These are phyloP conservation scores for Ochropleura leucogaster DNA, from an alignment of 2,888 invertebrate genomes.

Conservation along the genomic window DNA sequence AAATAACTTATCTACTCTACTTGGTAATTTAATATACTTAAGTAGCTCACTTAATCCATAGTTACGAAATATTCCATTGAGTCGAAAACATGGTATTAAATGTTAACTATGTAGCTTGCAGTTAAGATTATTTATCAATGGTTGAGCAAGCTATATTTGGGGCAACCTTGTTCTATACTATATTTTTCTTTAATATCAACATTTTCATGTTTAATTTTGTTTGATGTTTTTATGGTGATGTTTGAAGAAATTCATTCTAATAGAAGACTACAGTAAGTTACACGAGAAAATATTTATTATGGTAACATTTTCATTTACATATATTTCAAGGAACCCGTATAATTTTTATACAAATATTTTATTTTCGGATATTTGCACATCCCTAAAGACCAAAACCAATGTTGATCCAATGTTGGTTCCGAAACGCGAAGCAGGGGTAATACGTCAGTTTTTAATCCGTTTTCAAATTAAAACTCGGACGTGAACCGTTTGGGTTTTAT, in stretches of 20 bases:
- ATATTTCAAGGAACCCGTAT: neutral
- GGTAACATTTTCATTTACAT: neutral
- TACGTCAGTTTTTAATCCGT: slow-evolving; percentile 79
- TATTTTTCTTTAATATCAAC: slow-evolving; percentile 14
- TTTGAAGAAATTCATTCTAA: too few relatives aligned
- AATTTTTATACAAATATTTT: neutral
- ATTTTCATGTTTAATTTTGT: slow-evolving; percentile 4
- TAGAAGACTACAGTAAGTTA: too few relatives aligned
- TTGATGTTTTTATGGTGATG: neutral
- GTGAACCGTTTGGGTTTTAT: slow-evolving; percentile 73
- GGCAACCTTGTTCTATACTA: slow-evolving; percentile 31
- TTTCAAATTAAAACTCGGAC: slow-evolving; percentile 80
- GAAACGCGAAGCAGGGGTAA: slow-evolving; percentile 62
- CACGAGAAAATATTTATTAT: too few relatives aligned
- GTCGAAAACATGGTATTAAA: slow-evolving; percentile 16
- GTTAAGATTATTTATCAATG: slow-evolving; percentile 11
- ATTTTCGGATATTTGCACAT: neutral
- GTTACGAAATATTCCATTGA: slow-evolving; percentile 26
- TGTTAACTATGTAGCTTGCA: slow-evolving; percentile 13
- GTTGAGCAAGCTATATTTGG: slow-evolving; percentile 30
- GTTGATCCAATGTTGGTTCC: slow-evolving; percentile 47
- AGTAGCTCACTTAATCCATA: slow-evolving; percentile 3
- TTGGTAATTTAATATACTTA: slow-evolving; percentile 3
- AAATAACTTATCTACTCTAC: slow-evolving; percentile 1
- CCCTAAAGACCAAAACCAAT: slow-evolving; percentile 22